These are phyloP conservation scores for Forbesichthys agassizii DNA, from an alignment of 2,113 vertebrate species.

Conservation along the genomic window DNA sequence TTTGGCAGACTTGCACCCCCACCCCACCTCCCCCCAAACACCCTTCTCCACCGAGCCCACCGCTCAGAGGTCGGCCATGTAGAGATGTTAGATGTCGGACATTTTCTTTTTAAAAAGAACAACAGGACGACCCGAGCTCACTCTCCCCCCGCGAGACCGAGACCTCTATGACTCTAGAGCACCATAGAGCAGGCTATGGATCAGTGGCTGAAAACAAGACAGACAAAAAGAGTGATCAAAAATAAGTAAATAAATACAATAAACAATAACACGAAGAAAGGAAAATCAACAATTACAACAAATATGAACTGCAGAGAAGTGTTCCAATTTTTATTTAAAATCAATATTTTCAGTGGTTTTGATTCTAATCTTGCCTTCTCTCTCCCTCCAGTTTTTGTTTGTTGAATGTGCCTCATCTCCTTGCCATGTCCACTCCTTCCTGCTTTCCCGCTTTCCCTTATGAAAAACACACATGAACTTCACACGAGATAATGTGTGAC, in stretches of 20 bases:
- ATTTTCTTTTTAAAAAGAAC: conserved; percentile 18
- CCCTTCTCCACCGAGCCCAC: conserved; percentile 20
- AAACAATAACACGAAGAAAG: conserved; percentile 26
- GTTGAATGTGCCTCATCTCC: conserved; percentile 71
- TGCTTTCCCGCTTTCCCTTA: not conserved
- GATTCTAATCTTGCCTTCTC: conserved; percentile 62
- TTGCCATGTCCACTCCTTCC: conserved; percentile 43
- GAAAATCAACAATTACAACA: not conserved
- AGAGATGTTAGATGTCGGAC: conserved; percentile 52
- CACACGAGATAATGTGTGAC: too few species aligned
- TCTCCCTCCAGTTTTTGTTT: conserved; percentile 40
- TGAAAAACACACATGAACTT: not conserved
- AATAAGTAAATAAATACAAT: conserved; percentile 35
- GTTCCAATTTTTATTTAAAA: conserved; percentile 69
- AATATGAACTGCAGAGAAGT: conserved; percentile 19
- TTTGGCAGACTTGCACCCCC: conserved; percentile 62
- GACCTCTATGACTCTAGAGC: conserved; percentile 27
- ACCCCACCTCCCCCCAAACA: conserved; percentile 2
- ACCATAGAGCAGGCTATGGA: conserved; percentile 37
- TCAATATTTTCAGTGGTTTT: conserved; percentile 61
- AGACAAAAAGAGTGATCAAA: conserved; percentile 4
- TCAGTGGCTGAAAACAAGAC: conserved; percentile 26
- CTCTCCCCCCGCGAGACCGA: conserved; percentile 13
- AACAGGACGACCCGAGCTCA: conserved; percentile 41
- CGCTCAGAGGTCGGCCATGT: conserved; percentile 32